Conservation (phyloP, 64 coral and sea anemone species). For the Porites lutea region DNA sequence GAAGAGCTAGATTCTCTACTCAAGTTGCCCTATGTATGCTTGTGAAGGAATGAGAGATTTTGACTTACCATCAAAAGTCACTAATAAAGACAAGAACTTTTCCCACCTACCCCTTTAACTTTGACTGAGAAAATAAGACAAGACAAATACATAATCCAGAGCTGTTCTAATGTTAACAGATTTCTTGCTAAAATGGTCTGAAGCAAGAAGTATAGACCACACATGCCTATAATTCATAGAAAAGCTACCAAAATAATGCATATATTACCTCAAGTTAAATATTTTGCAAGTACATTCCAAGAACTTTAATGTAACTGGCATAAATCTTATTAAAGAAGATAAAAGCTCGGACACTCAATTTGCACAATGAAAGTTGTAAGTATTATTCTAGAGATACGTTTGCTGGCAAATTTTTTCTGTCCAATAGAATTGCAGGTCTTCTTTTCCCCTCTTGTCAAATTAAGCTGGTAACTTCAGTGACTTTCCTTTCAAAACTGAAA, state of each 20-base stretch:
- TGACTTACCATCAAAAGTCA: too few species aligned
- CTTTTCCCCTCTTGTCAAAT: slow-evolving; percentile 17
- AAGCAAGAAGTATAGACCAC: not conserved
- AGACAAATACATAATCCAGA: not conserved
- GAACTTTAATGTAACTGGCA: not conserved
- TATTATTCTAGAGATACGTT: slow-evolving; percentile 1
- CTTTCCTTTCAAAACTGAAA: slow-evolving; percentile 98
- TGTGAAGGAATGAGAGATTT: too few species aligned
- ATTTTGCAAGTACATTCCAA: not conserved
- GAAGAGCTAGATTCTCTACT: too few species aligned
- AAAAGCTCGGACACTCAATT: slow-evolving; percentile 6
- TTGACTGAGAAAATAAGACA: not conserved
- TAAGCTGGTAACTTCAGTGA: slow-evolving; percentile 96
- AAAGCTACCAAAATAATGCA: not conserved
- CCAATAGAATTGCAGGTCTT: not conserved
- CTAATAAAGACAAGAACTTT: not conserved
- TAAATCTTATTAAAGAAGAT: not conserved
- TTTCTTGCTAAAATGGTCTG: not conserved
- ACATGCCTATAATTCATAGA: not conserved
- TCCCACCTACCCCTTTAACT: not conserved
- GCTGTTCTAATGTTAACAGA: not conserved
- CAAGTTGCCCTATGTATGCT: too few species aligned
- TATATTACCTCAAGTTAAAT: slow-evolving; percentile 22
- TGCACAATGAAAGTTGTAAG: not conserved
- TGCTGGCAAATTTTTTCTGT: slow-evolving; percentile 1